Base-by-base conservation (phyloP, 1,140 invertebrate genomes). In the Drosophila burlai region DNA sequence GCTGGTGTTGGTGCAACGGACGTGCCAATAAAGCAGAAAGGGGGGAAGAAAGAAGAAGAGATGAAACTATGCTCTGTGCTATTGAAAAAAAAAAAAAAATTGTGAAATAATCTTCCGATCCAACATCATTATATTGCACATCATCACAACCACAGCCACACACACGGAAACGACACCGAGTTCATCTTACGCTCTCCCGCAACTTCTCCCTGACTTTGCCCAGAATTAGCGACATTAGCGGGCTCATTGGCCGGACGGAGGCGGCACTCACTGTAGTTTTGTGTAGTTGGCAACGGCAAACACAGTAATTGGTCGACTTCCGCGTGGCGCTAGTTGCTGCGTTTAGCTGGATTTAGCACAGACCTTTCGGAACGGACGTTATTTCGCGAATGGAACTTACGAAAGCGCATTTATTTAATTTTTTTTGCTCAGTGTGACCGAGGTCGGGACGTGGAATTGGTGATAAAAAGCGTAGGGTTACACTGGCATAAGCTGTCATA, bases 151-250 rank as follows among this genome's bases (percentile, higher is more conserved):
- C 36, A 71, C 46, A 64, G 16, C 59, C 40, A 63, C 24, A 49
- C 15, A 50, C 34, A 50, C 52, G 72, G 31, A 83, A 36, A 80
- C n/a, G 10, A 31, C 42, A 46, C 34, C 26, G 29, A 57, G 18
- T 40, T 65, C 59, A 47, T 67, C 83, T 81, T 89, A 89, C 83
- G 61, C 77, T 77, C 72, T 81, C 67, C 61, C 69, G 67, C 46
- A 87, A 74, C 36, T 75, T 89, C 68, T 83, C 84, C 82, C 80
- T 89, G 45, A 89, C 71, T 81, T 80, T 87, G 67, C 67, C 49
- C 40, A 89, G 47, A 58, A 87, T 71, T 62, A 89, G 80, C 46
- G 84, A 83, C 68, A 73, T 89, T 57, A 57, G 54, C 54, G 21
- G 54, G 47, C 64, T 65, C 80, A 83, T 77, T 46, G 72, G 38